Percentiles rank a stretch among this genome's conserved stretches.
Evolutionary conservation across 2,888 invertebrate genomes (phyloP).

Genomic region (Aleiodes testaceus): DNA sequence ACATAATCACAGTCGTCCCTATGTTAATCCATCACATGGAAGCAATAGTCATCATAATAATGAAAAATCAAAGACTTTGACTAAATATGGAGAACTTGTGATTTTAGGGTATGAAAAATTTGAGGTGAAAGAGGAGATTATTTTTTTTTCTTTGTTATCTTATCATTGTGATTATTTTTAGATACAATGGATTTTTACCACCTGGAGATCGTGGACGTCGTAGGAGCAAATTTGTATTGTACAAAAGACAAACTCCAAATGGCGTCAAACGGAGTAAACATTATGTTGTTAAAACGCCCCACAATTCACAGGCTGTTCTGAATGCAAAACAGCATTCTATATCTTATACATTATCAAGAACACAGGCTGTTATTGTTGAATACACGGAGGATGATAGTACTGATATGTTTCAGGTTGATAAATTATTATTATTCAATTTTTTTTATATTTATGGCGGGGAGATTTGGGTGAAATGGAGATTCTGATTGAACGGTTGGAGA

Average conservation of each 20-base stretch:
- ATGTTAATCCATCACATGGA: conserved; percentile 63
- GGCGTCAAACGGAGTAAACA: conserved; percentile 96
- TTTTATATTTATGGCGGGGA: too few relatives aligned
- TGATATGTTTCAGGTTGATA: conserved; percentile 98
- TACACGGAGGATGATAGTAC: conserved; percentile 96
- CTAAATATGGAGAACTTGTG: conserved; percentile 94
- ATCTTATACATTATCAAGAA: conserved; percentile 96
- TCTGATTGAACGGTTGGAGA: too few relatives aligned
- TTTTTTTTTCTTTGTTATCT: not conserved
- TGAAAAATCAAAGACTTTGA: conserved; percentile 84
- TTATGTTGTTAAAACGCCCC: conserved; percentile 96
- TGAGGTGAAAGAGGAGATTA: too few relatives aligned
- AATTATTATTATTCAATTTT: not conserved
- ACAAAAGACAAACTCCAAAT: conserved; percentile 88
- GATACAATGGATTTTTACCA: conserved; percentile 95
- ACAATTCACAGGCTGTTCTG: conserved; percentile 94
- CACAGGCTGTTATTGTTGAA: conserved; percentile 98
- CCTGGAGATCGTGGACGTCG: conserved; percentile 94
- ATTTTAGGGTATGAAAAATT: conserved; percentile 89
- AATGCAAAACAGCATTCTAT: conserved; percentile 96
- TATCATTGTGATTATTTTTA: conserved; percentile 63
- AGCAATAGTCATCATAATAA: conserved; percentile 76
- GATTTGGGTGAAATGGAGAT: too few relatives aligned
- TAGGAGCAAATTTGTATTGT: conserved; percentile 94
- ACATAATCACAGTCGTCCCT: conserved; percentile 66